Percentiles rank a stretch among this genome's conserved stretches.
Conservation (phyloP, 2,888 invertebrate genomes). For the Sylvicola cinctus region DNA sequence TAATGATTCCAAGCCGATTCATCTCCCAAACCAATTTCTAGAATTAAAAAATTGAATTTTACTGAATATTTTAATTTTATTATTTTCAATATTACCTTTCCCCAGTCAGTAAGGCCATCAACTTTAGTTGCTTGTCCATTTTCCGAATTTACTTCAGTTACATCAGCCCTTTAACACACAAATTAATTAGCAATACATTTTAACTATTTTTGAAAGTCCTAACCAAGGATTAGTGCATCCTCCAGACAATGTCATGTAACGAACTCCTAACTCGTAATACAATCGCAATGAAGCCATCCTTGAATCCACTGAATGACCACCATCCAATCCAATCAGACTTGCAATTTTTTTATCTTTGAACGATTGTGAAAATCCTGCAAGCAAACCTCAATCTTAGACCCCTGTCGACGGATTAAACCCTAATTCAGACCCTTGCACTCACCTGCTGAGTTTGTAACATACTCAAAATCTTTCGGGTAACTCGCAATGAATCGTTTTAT, state of each 20-base stretch:
- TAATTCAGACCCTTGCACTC: conserved; percentile 4
- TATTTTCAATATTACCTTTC: conserved; percentile 1
- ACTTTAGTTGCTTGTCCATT: conserved; percentile 1
- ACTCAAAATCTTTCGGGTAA: conserved; percentile 22
- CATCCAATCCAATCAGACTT: conserved; percentile 35
- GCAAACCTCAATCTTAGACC: neutral
- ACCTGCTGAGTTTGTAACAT: conserved; percentile 22
- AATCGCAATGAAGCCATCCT: conserved; percentile 31
- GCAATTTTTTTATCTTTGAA: conserved; percentile 30
- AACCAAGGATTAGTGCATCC: conserved; percentile 37
- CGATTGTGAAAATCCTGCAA: conserved; percentile 26
- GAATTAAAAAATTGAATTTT: conserved; percentile 8
- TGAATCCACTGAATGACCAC: conserved; percentile 37
- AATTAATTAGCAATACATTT: too few relatives aligned
- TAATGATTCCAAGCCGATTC: conserved; percentile 42
- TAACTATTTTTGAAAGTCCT: neutral
- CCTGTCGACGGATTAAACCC: neutral
- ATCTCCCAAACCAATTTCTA: conserved; percentile 35
- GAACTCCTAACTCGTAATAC: conserved; percentile 34
- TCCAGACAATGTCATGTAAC: conserved; percentile 40
- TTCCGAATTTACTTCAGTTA: conserved; percentile 5
- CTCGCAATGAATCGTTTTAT: conserved; percentile 30
- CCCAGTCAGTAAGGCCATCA: conserved; percentile 5
- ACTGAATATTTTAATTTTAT: neutral
- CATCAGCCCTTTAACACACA: conserved; percentile 5